phyloP scores from a whole-genome alignment of 2,888 invertebrate species.

The Drosophila paramelanica region DNA sequence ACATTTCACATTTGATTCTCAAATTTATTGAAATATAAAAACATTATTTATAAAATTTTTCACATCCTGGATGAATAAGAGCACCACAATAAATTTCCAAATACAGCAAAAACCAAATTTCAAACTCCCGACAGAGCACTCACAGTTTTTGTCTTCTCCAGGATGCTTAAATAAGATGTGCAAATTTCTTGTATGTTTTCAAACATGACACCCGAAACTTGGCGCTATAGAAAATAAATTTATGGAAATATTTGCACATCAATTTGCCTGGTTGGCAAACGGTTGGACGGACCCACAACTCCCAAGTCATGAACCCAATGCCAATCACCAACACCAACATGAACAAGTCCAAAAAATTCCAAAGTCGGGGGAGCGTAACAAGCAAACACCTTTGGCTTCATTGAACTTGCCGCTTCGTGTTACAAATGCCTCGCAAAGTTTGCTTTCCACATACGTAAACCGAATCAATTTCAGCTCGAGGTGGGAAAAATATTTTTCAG shows the following conservation, averaged over 20 bases:
- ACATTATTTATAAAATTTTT: constrained; percentile 6
- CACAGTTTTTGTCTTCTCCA: constrained; percentile 8
- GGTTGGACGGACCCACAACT: constrained; percentile 4
- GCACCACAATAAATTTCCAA: neutral
- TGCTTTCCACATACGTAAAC: constrained; percentile 64
- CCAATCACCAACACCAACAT: constrained; percentile 48
- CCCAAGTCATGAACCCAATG: constrained; percentile 8
- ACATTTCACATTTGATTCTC: neutral
- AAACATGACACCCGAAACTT: constrained; percentile 77
- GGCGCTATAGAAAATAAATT: constrained; percentile 67
- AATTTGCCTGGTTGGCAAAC: constrained; percentile 62
- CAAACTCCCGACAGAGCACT: constrained; percentile 11
- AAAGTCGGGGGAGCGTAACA: constrained; percentile 33
- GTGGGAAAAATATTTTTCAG: constrained; percentile 50
- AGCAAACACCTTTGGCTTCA: constrained; percentile 76
- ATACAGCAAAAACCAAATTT: constrained; percentile 30
- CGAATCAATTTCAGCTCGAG: constrained; percentile 69
- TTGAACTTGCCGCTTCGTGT: constrained; percentile 75
- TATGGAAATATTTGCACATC: constrained; percentile 79
- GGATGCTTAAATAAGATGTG: constrained; percentile 46
- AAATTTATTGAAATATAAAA: neutral
- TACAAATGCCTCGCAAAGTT: constrained; percentile 66
- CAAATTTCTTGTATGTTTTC: constrained; percentile 62
- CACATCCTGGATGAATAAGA: neutral
- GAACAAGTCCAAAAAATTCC: constrained; percentile 14